phyloP scores from a whole-genome alignment of 1,140 invertebrate genomes.

The Lordiphosa clarofinis region DNA sequence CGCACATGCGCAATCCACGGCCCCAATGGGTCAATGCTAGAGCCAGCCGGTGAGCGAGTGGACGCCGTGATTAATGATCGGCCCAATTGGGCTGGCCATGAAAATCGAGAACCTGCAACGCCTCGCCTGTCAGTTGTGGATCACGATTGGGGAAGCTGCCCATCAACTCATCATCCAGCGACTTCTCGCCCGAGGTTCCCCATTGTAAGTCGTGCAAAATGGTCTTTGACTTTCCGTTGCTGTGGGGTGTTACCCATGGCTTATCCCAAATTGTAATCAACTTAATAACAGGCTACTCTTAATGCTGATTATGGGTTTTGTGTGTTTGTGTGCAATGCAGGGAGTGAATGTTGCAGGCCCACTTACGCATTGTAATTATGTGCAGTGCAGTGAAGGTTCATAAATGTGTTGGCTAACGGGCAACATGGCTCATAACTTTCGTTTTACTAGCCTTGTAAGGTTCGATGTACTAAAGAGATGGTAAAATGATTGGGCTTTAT shows the following conservation, averaged over 20 bases:
- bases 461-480: too few relatives aligned
- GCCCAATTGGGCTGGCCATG: conserved; percentile 49
- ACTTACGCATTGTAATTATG: conserved; percentile 62
- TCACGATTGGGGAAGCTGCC: conserved; percentile 56
- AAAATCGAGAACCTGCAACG: conserved; percentile 53
- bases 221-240: conserved; percentile 19
- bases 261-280: conserved; percentile 70
- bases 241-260: conserved; percentile 56
- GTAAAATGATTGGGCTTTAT: too few relatives aligned
- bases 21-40: conserved; percentile 65
- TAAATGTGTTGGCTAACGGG: conserved; percentile 31
- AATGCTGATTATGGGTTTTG: conserved; percentile 63
- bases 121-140: conserved; percentile 59
- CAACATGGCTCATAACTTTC: conserved; percentile 27
- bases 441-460: conserved; percentile 4
- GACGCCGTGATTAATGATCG: conserved; percentile 68
- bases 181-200: conserved; percentile 26
- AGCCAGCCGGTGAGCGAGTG: conserved; percentile 23
- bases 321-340: conserved; percentile 1
- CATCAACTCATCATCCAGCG: conserved; percentile 59
- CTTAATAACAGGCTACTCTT: conserved; percentile 60
- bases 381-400: conserved; percentile 11
- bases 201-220: conserved; percentile 46
- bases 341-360: conserved; percentile 28
- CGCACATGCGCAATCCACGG: conserved; percentile 53